Percentiles rank a stretch among this genome's conserved stretches.
Conservation (phyloP, 2,797 vertebrate species). For the Anolis apletophallus region DNA sequence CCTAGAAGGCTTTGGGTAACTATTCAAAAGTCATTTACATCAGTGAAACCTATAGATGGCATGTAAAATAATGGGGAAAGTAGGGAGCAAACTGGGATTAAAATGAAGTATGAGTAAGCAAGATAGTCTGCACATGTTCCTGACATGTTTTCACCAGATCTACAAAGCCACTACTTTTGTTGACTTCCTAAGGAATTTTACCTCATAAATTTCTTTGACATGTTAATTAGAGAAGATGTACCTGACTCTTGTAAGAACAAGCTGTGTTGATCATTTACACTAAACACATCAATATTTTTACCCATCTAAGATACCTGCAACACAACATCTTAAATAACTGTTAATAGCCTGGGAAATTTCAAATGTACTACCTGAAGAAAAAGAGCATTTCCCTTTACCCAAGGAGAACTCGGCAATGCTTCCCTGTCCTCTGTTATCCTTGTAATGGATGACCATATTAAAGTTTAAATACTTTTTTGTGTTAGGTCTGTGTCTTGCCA, state of each 20-base stretch:
- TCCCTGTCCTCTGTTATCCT: neutral
- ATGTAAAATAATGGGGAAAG: neutral
- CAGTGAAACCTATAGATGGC: neutral
- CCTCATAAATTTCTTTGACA: neutral
- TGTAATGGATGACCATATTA: conserved; percentile 2
- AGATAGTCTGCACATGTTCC: neutral
- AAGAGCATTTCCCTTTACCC: neutral
- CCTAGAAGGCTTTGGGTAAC: neutral
- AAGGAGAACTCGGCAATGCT: conserved; percentile 4
- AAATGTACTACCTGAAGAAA: conserved; percentile 20
- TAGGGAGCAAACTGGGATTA: neutral
- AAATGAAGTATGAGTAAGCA: neutral
- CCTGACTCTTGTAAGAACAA: neutral
- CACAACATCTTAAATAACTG: conserved; percentile 14
- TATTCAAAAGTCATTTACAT: neutral
- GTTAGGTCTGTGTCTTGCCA: neutral
- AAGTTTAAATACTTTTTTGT: conserved; percentile 7
- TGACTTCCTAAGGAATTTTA: neutral
- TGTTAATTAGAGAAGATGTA: conserved; percentile 6
- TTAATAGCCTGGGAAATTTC: conserved; percentile 39
- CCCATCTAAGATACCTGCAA: conserved; percentile 37
- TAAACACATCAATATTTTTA: conserved; percentile 27
- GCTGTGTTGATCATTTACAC: conserved; percentile 21
- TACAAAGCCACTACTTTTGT: neutral
- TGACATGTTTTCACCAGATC: neutral